phyloP scores from a whole-genome alignment of 2,888 invertebrate genomes.

The Epinotia brunnichana region DNA sequence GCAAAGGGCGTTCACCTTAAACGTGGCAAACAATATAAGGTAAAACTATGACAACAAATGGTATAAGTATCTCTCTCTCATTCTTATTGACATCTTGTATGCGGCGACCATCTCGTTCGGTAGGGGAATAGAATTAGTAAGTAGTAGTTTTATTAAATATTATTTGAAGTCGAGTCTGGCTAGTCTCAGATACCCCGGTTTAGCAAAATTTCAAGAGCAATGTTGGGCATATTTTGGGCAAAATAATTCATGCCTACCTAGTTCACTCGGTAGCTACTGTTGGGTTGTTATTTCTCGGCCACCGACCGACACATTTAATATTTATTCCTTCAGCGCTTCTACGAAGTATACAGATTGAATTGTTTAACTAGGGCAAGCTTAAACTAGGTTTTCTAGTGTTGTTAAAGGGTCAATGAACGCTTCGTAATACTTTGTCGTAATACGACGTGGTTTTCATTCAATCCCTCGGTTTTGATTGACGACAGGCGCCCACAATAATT shows the following conservation, averaged over 20 bases:
- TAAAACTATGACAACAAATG: no score
- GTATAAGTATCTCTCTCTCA: no score
- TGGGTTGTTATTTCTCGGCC: no score
- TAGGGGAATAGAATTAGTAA: no score
- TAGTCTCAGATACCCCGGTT: neutral
- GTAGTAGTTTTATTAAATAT: no score
- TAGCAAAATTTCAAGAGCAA: constrained; percentile 27
- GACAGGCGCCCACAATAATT: neutral
- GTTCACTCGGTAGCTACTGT: no score
- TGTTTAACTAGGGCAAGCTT: constrained; percentile 10
- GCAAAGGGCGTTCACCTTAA: no score
- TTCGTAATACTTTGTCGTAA: constrained; percentile 5
- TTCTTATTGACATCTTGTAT: no score
- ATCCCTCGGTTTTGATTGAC: constrained; percentile 11
- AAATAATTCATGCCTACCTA: neutral
- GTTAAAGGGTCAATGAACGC: constrained; percentile 20
- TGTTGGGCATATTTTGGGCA: constrained; percentile 9
- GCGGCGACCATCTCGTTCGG: no score
- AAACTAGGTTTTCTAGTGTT: neutral
- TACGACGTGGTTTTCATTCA: constrained; percentile 13
- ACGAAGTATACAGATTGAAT: constrained; percentile 13
- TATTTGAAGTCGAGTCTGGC: no score
- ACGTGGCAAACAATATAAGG: no score
- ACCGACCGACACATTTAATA: no score
- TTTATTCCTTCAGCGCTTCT: neutral